These are phyloP conservation scores for Sapayoa aenigma DNA, from an alignment of 2,113 vertebrate genomes.

Conservation along the genomic window DNA sequence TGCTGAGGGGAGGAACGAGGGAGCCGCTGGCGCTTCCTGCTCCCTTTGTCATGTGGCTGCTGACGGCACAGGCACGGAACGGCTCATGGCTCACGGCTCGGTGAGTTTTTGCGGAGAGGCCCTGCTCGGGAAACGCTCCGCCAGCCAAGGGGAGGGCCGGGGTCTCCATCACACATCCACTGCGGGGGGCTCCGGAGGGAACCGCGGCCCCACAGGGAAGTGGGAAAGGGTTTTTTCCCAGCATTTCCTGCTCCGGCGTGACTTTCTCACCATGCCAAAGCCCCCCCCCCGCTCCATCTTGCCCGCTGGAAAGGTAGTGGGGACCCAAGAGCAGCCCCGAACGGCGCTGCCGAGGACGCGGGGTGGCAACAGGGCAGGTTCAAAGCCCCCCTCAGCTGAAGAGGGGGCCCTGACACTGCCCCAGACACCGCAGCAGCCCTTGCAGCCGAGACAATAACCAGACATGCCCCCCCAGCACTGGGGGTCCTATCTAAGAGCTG, in stretches of 20 bases:
- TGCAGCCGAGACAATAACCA: background rate
- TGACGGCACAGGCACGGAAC: background rate
- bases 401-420: background rate
- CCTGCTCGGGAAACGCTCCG: fast-evolving
- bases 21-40: background rate
- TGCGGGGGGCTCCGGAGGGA: background rate
- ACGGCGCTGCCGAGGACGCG: background rate
- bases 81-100: background rate
- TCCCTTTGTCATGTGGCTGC: background rate
- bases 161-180: fast-evolving
- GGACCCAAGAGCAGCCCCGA: background rate
- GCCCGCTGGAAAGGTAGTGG: fast-evolving
- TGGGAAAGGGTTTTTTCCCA: background rate
- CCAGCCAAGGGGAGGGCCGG: background rate
- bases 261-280: background rate
- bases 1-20: background rate
- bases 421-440: background rate
- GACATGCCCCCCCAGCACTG: background rate
- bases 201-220: background rate
- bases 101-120: background rate
- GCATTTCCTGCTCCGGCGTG: background rate
- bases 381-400: background rate
- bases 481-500: background rate
- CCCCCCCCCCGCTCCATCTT: background rate
- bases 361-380: background rate